Percentiles rank a stretch among this genome's conserved stretches.
Conservation (phyloP, 2,113 vertebrate genomes). For the Mixornis gularis region DNA sequence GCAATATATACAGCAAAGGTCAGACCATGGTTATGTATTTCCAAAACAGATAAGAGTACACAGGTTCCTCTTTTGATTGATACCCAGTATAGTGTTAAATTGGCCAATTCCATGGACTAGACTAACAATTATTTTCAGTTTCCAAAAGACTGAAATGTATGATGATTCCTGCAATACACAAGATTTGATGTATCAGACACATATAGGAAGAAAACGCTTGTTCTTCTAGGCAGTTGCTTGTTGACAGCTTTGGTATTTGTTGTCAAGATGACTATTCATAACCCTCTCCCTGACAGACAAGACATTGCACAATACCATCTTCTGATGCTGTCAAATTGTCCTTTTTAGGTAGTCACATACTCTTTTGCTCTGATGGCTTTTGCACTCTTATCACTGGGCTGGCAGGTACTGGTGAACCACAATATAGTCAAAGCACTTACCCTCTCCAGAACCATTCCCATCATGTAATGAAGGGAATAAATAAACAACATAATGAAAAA, state of each 20-base stretch:
- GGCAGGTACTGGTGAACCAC: neutral
- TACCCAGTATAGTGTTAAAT: neutral
- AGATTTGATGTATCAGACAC: neutral
- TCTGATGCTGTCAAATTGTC: neutral
- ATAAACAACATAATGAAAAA: neutral
- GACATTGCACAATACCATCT: neutral
- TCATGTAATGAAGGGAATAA: neutral
- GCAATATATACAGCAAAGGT: neutral
- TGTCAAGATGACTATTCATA: neutral
- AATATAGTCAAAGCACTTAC: neutral
- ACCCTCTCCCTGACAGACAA: neutral
- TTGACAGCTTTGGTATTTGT: conserved; percentile 12
- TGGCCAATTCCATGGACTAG: neutral
- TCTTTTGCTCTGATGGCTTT: neutral
- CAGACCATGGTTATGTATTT: neutral
- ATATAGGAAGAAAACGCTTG: neutral
- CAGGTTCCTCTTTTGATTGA: neutral
- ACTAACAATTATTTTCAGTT: neutral
- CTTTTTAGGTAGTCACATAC: neutral
- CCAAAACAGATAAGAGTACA: neutral
- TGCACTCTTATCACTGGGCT: neutral
- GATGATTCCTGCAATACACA: neutral
- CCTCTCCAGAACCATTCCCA: neutral
- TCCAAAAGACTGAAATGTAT: neutral
- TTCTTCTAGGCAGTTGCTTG: neutral